Base-by-base conservation (phyloP, 2,888 invertebrate species). In the Rapana venosa region DNA sequence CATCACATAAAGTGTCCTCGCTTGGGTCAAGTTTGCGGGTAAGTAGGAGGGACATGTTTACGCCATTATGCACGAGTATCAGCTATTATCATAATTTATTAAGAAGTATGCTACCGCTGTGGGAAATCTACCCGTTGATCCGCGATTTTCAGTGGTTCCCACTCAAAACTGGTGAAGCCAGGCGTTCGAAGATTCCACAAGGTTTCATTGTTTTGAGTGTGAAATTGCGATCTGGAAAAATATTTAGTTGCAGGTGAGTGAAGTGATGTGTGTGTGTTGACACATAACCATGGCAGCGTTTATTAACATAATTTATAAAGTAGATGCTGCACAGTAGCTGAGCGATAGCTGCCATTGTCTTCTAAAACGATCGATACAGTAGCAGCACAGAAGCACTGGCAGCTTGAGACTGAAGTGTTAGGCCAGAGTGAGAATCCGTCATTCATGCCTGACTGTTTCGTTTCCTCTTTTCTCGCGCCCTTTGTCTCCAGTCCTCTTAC, bases 81-180 rank as follows among this genome's bases (percentile, higher is more conserved):
- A 86, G 88, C 91, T 90, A 94, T 94, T 94, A 94, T 91, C 94
- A 94, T 94, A 94, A 94, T 94, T 94, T 94, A 94, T 94, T 93
- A 92, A 92, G 81, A 47, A 79, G 74, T 35, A 85, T 89, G 89
- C 85, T 74, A 20, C 61, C 56, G 85, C 74, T 83, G 26, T 88
- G 70, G 36, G 66, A 70, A 56, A 32, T n/a, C 47, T 35, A 30
- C 88, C 66, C 26, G 47, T 47, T 36, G 81, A 83, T 83, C 81
- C 81, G 22, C 47, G 81, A 47, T 47, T 83, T 83, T 83, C 26
- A 22, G 36, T 22, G 81, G 81, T 83, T 83, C 26, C 47, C 36
- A 47, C 81, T 26, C 81, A 83, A 83, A 83, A 83, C 47, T 22
- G 22, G 47, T 15, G 79, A 35, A 83, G 81, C 22, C 47, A 83